Evolutionary conservation across 1,140 invertebrate genomes (phyloP).

Genomic region (Hypsibius dujardini): DNA sequence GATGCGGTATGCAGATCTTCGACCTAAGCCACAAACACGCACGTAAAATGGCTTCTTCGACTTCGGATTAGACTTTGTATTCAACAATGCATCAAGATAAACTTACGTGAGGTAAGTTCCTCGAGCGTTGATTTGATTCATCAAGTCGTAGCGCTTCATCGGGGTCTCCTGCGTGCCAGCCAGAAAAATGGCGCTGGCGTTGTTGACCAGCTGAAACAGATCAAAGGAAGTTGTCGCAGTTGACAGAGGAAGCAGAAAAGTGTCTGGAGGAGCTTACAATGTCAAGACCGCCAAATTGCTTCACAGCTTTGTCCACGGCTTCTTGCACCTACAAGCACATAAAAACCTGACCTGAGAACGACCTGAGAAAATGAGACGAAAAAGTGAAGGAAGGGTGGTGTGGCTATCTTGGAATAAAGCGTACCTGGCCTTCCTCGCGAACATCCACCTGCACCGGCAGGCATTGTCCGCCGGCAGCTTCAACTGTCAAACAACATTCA

Average conservation of each 20-base stretch:
- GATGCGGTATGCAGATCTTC: slow-evolving; percentile 10
- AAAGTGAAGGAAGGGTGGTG: no score
- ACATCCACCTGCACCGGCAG: slow-evolving; percentile 86
- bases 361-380: no score
- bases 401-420: not conserved
- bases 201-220: slow-evolving; percentile 55
- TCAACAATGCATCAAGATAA: slow-evolving; percentile 14
- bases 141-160: slow-evolving; percentile 88
- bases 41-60: slow-evolving; percentile 19
- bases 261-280: slow-evolving; percentile 39
- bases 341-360: no score
- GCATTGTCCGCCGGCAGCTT: slow-evolving; percentile 69
- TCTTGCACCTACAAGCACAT: slow-evolving; percentile 44
- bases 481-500: no score
- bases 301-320: slow-evolving; percentile 68
- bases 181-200: slow-evolving; percentile 89
- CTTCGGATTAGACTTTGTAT: no score
- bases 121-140: slow-evolving; percentile 74
- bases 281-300: slow-evolving; percentile 88
- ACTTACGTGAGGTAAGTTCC: slow-evolving; percentile 77
- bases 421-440: slow-evolving; percentile 53
- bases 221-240: no score
- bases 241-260: no score
- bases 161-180: slow-evolving; percentile 65
- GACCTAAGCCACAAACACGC: no score